phyloP scores from a whole-genome alignment of 2,797 vertebrate species.

The Artibeus lituratus region DNA sequence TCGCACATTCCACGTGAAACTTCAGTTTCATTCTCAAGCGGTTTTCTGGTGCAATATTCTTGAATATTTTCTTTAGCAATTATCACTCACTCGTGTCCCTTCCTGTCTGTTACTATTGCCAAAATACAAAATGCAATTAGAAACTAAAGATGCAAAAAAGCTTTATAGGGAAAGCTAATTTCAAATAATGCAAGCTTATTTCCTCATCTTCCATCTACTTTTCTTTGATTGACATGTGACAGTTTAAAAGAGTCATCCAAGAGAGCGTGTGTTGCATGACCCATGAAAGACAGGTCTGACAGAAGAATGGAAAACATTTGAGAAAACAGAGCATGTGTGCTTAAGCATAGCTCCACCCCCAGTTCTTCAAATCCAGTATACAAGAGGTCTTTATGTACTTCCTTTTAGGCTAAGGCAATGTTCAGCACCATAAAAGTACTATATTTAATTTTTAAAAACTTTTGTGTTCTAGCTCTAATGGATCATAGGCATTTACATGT shows the following conservation, averaged over 20 bases:
- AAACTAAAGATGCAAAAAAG: slow-evolving; percentile 48
- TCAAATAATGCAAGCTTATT: slow-evolving; percentile 73
- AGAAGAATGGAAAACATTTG: slow-evolving; percentile 67
- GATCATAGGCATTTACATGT: neutral
- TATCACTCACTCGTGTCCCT: slow-evolving; percentile 40
- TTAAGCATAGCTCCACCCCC: slow-evolving; percentile 37
- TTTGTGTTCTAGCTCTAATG: neutral
- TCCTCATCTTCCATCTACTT: slow-evolving; percentile 64
- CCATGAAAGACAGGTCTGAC: slow-evolving; percentile 75
- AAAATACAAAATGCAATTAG: slow-evolving; percentile 57
- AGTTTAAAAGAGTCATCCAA: slow-evolving; percentile 76
- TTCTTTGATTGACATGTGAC: slow-evolving; percentile 77
- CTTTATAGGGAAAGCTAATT: slow-evolving; percentile 54
- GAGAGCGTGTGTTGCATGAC: slow-evolving; percentile 76
- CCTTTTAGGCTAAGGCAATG: slow-evolving; percentile 56
- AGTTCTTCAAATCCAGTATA: slow-evolving; percentile 59
- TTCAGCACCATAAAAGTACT: slow-evolving; percentile 48
- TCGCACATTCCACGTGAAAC: neutral
- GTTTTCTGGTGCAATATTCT: neutral
- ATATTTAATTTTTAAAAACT: neutral
- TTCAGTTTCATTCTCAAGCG: neutral
- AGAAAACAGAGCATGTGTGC: slow-evolving; percentile 68
- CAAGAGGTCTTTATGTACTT: slow-evolving; percentile 52
- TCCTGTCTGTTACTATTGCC: neutral
- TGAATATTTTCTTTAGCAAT: slow-evolving; percentile 13